Base-by-base conservation (phyloP, 2,888 invertebrate species). In the Cephus pulcher region DNA sequence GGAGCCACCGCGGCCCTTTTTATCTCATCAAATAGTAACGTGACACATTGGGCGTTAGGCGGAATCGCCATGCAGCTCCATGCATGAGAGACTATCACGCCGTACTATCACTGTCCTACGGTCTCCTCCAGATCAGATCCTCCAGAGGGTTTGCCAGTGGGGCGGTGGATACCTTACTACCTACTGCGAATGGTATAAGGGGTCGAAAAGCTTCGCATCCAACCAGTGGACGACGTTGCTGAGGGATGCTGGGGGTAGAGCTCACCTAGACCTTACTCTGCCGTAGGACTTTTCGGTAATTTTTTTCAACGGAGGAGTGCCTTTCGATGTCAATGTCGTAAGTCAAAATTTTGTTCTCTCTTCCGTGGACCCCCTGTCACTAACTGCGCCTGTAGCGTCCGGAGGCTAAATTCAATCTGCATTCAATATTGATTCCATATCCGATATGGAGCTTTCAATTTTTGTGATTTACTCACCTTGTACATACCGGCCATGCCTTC, bases 381-480 rank as follows among this genome's bases (percentile, higher is more conserved):
- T 73, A 69, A 73, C 78, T 73, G 15, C 75, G 77, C 77, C 70
- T 12, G 71, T 77, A 15, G 40, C 15, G 71, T 11, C 76, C 37
- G 73, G 74, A 74, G 76, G 78, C 79, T 83, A 84, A 84, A 89
- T 89, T 89, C 90, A 88, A 90, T 90, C 89, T 90, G 87, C 88
- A 89, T 89, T 90, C 89, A 88, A 90, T 90, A 90, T 90, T 89
- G 89, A 90, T 90, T 90, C 82, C 89, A 88, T 40, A 89, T 90
- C 86, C 86, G 89, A 90, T 89, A 90, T 84, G 84, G 79, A 84
- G 82, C 86, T 88, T 88, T 87, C 88, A 86, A 88, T 89, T 89
- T 89, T 86, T 85, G 86, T 90, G 89, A 90, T 90, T 90, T 89
- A 90, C 89, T 90, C 40, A 40, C 84, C 89, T 88, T 88, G 88